Percentiles rank a stretch among this genome's conserved stretches.
Evolutionary conservation across 2,113 vertebrate species (phyloP).

Genomic region (Mionectes macconnelli): DNA sequence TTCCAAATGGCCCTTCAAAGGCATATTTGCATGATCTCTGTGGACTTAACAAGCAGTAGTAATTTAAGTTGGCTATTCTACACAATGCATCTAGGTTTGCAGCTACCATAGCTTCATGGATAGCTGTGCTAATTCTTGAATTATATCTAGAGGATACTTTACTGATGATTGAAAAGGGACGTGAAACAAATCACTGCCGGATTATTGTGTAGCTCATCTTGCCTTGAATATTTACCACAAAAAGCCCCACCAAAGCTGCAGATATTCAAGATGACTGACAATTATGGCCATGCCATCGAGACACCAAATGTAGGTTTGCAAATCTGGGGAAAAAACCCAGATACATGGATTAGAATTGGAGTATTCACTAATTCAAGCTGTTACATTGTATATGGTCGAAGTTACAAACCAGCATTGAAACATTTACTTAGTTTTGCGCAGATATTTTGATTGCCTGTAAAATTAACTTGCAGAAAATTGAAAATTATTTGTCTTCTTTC

Average conservation of each 20-base stretch:
- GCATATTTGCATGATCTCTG: not conserved
- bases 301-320: not conserved
- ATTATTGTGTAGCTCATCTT: not conserved
- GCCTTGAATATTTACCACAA: not conserved
- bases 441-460: not conserved
- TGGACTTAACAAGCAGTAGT: not conserved
- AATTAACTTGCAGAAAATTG: not conserved
- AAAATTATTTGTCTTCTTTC: not conserved
- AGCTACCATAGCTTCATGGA: not conserved
- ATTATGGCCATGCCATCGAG: not conserved
- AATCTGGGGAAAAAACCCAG: not conserved
- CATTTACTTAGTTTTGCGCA: not conserved
- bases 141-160: not conserved
- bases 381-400: not conserved
- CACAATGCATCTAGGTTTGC: not conserved
- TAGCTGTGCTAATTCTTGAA: not conserved
- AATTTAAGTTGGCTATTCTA: not conserved
- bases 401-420: not conserved
- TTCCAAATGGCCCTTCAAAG: not conserved
- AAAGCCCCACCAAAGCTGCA: not conserved
- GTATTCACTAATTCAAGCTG: not conserved
- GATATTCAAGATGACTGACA: not conserved
- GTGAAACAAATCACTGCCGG: not conserved
- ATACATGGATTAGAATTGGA: not conserved
- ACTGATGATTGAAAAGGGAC: not conserved